A percentile compares a stretch with the other conserved stretches of the same genome.
These are phyloP conservation scores for Oreochromis tanganicae DNA, from an alignment of 2,113 vertebrate genomes.

Conservation along the genomic window DNA sequence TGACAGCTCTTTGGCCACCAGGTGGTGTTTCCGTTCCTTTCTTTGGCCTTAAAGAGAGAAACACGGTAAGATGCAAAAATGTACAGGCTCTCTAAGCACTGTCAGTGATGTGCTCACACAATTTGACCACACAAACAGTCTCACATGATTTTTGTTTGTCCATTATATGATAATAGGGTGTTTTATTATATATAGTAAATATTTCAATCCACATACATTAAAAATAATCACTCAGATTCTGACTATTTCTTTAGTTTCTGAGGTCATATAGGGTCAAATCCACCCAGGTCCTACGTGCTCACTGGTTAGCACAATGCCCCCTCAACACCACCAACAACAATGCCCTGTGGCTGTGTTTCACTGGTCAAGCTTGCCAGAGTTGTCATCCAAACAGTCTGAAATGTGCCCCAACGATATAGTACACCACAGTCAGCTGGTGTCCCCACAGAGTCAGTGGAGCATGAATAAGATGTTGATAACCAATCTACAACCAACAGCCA, in stretches of 20 bases:
- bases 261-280: slow-evolving; percentile 10
- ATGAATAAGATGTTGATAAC: slow-evolving; percentile 61
- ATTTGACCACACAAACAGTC: neutral
- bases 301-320: neutral
- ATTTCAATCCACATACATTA: neutral
- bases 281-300: neutral
- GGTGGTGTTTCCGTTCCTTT: neutral
- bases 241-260: neutral
- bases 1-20: neutral
- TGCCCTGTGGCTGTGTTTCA: slow-evolving; percentile 12
- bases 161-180: neutral
- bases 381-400: slow-evolving; percentile 1
- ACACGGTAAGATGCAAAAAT: neutral
- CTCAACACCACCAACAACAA: neutral
- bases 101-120: neutral
- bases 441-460: slow-evolving; percentile 49
- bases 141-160: neutral
- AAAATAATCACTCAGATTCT: neutral
- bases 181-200: neutral
- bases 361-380: slow-evolving; percentile 3
- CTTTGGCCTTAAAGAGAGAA: neutral
- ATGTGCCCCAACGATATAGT: slow-evolving; percentile 42
- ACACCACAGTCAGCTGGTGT: slow-evolving; percentile 70
- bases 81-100: neutral
- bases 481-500: slow-evolving; percentile 31